Evolutionary conservation across 1,140 invertebrate genomes (phyloP), one percentile per base, ranked within the genome.

Genomic region (Lepidurus couesii): DNA sequence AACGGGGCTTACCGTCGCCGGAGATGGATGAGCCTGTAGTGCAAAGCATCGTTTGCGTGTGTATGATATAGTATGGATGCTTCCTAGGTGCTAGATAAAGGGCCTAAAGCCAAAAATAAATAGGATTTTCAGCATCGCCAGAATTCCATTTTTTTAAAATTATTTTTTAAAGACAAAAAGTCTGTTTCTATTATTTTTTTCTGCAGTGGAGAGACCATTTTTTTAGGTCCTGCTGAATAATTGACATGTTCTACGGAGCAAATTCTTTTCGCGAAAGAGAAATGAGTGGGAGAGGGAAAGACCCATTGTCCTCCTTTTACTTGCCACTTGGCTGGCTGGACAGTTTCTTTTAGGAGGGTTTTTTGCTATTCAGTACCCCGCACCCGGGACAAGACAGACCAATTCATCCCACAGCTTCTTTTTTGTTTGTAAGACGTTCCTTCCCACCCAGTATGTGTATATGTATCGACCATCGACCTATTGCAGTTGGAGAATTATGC

Each of bases 41-140:
- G 53, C 53, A 13, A 21, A n/a, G 21, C 53, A 65, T 65, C 21
- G 21, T 21, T 65, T 65, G 53, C 16, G 13, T 34, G 34, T 34
- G 34, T 34, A 34, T 34, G 34, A 34, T 34, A 34, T 13, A 65
- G 53, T 65, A 65, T 65, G 53, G 21, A 65, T 16, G 53, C 13
- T 65, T 65, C 53, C 53, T n/a, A 65, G 53, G 53, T 65, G 53
- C 53, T 10, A 65, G 53, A 65, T 65, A 65, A 65, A 65, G n/a
- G 16, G 6, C 21, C 21, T 65, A 65, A 65, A 65, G 53, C 16
- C 21, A 34, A 34, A 34, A 65, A 65, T 65, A 65, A 65, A 65
- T 65, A 21, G 21, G 21, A 21, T 13, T 65, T 65, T 65, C 53
- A 65, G 13, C 53, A 13, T 65, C 53, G 16, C 53, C 53, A 10